Conservation (phyloP, 1,140 invertebrate genomes). For the Drosophila murphyi region DNA sequence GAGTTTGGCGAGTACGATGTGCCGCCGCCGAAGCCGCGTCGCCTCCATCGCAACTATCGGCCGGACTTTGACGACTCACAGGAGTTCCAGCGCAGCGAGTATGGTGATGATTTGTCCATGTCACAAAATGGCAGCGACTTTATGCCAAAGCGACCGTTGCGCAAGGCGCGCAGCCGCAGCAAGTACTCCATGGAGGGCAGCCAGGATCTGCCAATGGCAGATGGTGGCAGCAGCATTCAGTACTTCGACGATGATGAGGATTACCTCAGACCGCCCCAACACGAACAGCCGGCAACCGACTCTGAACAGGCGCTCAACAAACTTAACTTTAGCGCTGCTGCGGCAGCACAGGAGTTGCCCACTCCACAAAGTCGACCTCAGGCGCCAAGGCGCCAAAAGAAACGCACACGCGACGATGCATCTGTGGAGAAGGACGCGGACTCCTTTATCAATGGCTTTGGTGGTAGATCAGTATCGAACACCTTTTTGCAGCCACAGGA, state of each 20-base stretch:
- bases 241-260: conserved; percentile 83
- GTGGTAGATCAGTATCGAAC: conserved; percentile 83
- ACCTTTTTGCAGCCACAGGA: conserved; percentile 83
- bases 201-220: conserved; percentile 70
- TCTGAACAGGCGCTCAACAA: conserved; percentile 63
- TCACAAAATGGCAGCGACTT: conserved; percentile 83
- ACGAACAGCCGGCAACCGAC: conserved; percentile 35
- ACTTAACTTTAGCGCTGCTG: conserved; percentile 48
- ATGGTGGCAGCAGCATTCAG: conserved; percentile 69
- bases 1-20: conserved; percentile 78
- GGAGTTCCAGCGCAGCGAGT: conserved; percentile 81
- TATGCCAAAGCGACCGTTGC: conserved; percentile 74
- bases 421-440: conserved; percentile 85
- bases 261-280: conserved; percentile 69
- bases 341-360: conserved; percentile 32
- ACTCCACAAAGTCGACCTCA: conserved; percentile 47
- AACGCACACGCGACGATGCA: conserved; percentile 78
- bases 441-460: conserved; percentile 84
- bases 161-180: conserved; percentile 77
- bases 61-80: conserved; percentile 72
- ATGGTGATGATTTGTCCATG: conserved; percentile 77
- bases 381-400: conserved; percentile 82
- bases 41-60: conserved; percentile 68
- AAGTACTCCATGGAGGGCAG: conserved; percentile 84
- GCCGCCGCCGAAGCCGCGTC: conserved; percentile 77